Percentiles rank a stretch among this genome's conserved stretches.
These are phyloP conservation scores for Drosophila chauvacae DNA, from an alignment of 1,140 invertebrate genomes.

Conservation along the genomic window DNA sequence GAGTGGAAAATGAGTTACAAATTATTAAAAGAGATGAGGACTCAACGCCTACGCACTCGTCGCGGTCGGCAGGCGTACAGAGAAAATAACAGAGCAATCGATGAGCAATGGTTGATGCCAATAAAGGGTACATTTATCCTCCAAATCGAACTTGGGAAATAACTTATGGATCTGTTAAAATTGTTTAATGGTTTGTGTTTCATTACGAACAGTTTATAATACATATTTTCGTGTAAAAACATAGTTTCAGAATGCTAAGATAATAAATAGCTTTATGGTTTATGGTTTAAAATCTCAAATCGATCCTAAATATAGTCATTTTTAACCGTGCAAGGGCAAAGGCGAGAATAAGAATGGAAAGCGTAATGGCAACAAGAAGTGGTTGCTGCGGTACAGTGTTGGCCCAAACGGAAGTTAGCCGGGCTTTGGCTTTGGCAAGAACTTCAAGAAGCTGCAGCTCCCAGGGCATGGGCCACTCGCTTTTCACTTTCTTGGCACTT, in stretches of 20 bases:
- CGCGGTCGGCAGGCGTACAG: conserved; percentile 7
- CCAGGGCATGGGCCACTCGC: conserved; percentile 47
- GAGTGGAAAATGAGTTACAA: conserved; percentile 79
- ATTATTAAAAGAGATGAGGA: conserved; percentile 72
- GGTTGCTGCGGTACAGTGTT: conserved; percentile 46
- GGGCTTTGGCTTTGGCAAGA: conserved; percentile 50
- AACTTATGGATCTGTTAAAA: not conserved
- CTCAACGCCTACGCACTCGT: conserved; percentile 41
- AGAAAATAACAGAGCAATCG: not conserved
- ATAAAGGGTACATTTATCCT: not conserved
- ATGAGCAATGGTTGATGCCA: no score
- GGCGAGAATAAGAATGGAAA: conserved; percentile 22
- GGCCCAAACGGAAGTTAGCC: conserved; percentile 61
- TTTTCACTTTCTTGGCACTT: conserved; percentile 81
- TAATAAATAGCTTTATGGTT: no score
- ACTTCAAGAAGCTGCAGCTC: conserved; percentile 52
- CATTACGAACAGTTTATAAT: no score
- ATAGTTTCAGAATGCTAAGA: no score
- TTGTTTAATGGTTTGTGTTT: not conserved
- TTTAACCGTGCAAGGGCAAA: conserved; percentile 11
- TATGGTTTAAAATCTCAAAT: not conserved
- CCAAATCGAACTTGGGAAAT: not conserved
- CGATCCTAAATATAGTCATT: not conserved
- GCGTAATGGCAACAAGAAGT: conserved; percentile 62
- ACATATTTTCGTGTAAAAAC: no score